Percentiles rank a stretch among this genome's conserved stretches.
Evolutionary conservation across 1,140 invertebrate genomes (phyloP).

Genomic region (Chymomyza costata): DNA sequence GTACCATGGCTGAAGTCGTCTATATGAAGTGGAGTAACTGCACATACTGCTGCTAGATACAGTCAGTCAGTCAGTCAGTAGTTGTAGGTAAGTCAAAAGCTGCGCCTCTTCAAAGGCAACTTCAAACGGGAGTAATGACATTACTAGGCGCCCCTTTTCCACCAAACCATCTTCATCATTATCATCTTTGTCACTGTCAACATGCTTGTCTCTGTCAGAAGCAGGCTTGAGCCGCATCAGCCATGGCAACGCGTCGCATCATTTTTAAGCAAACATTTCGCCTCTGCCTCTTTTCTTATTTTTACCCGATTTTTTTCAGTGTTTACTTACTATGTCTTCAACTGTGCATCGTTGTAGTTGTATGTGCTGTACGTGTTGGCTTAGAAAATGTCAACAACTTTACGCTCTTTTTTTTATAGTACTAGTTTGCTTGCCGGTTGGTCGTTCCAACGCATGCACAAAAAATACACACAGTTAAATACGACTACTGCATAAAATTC

Average conservation of each 20-base stretch:
- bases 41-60: too few relatives aligned
- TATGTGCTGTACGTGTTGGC: conserved; percentile 56
- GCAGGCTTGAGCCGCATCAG: conserved; percentile 22
- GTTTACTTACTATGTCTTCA: conserved; percentile 53
- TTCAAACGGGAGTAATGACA: conserved; percentile 63
- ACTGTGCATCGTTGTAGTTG: conserved; percentile 29
- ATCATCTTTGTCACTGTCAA: conserved; percentile 68
- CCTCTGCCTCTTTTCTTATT: conserved; percentile 10
- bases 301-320: conserved; percentile 28
- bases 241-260: conserved; percentile 36
- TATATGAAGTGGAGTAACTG: too few relatives aligned
- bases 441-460: too few relatives aligned
- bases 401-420: too few relatives aligned
- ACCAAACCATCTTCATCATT: conserved; percentile 26
- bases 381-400: conserved; percentile 68
- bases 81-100: conserved; percentile 14
- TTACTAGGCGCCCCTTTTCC: conserved; percentile 30
- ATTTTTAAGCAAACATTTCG: conserved; percentile 68
- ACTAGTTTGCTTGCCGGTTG: conserved; percentile 36
- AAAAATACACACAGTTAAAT: too few relatives aligned
- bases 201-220: conserved; percentile 55
- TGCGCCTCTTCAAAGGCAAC: conserved; percentile 50
- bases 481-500: too few relatives aligned
- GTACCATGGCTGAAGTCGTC: conserved; percentile 15
- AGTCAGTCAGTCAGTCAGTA: too few relatives aligned